Evolutionary conservation across 2,888 invertebrate species (phyloP).

Genomic region (Barypeithes pellucidus): DNA sequence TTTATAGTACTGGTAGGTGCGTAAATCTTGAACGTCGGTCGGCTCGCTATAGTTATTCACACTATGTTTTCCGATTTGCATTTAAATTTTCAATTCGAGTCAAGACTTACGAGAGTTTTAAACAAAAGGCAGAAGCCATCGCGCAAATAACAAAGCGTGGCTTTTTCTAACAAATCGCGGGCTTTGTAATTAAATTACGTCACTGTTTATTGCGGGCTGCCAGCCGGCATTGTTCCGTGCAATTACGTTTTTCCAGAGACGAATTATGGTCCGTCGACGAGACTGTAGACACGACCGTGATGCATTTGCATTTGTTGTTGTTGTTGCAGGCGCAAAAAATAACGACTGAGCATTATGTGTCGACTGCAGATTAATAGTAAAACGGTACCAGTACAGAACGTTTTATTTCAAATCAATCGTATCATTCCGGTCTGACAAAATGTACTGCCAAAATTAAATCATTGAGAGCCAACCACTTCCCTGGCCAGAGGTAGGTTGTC

Average conservation of each 20-base stretch:
- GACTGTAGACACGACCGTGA: conserved; percentile 22
- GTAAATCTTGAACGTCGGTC: too few relatives aligned
- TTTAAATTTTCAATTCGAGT: conserved; percentile 42
- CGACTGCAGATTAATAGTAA: too few relatives aligned
- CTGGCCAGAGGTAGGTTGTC: too few relatives aligned
- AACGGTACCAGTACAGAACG: too few relatives aligned
- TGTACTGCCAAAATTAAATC: too few relatives aligned
- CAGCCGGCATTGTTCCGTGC: conserved; percentile 35
- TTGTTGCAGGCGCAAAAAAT: conserved; percentile 8
- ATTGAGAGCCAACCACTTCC: too few relatives aligned
- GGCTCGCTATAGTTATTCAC: conserved; percentile 20
- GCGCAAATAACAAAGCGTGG: conserved; percentile 26
- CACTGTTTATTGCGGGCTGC: conserved; percentile 55
- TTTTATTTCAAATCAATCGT: too few relatives aligned
- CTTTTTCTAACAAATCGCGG: conserved; percentile 54
- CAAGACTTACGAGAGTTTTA: conserved; percentile 27
- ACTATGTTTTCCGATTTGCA: conserved; percentile 25
- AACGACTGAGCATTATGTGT: background rate
- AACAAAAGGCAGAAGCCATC: conserved; percentile 29
- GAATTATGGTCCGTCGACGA: conserved; percentile 14
- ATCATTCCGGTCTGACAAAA: too few relatives aligned
- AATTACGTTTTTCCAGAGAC: conserved; percentile 72
- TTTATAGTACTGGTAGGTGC: too few relatives aligned
- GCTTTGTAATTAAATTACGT: conserved; percentile 57
- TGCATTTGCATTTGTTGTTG: conserved; percentile 20